Conservation (phyloP, 1,140 invertebrate species). For the Trichogramma pretiosum region DNA sequence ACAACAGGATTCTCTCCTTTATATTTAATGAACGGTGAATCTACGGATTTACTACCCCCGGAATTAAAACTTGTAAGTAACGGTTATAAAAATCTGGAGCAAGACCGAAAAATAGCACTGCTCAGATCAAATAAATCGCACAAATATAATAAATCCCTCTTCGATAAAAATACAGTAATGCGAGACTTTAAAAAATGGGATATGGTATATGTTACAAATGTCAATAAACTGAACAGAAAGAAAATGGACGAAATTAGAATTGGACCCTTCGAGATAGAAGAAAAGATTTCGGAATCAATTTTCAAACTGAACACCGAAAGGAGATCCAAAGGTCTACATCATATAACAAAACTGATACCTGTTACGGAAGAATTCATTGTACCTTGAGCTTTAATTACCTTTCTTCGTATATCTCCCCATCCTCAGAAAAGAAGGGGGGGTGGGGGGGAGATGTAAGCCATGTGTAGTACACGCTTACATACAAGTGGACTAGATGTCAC, state of each 20-base stretch:
- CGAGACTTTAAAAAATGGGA: background rate
- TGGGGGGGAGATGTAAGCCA: too few relatives aligned
- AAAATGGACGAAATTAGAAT: conserved; percentile 2
- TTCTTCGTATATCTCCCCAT: too few relatives aligned
- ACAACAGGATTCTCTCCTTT: conserved; percentile 1
- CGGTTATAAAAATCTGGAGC: conserved; percentile 1
- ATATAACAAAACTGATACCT: conserved; percentile 7
- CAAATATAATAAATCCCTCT: background rate
- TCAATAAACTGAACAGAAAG: conserved; percentile 1
- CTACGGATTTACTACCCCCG: conserved; percentile 2
- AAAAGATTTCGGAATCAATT: background rate
- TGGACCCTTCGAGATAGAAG: background rate
- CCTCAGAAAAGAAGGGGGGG: background rate
- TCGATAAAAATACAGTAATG: background rate
- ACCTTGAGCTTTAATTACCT: too few relatives aligned
- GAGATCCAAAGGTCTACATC: conserved; percentile 3
- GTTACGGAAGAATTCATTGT: too few relatives aligned
- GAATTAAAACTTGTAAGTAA: conserved; percentile 8
- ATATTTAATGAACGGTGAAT: conserved; percentile 2
- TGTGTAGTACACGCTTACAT: too few relatives aligned
- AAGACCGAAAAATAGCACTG: conserved; percentile 6
- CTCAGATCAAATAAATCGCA: background rate
- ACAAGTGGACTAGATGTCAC: too few relatives aligned
- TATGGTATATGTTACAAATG: background rate
- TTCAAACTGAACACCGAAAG: background rate